These are phyloP conservation scores for Diadema setosum DNA, from an alignment of 35 echinoderm and acorn worm species.

Conservation along the genomic window DNA sequence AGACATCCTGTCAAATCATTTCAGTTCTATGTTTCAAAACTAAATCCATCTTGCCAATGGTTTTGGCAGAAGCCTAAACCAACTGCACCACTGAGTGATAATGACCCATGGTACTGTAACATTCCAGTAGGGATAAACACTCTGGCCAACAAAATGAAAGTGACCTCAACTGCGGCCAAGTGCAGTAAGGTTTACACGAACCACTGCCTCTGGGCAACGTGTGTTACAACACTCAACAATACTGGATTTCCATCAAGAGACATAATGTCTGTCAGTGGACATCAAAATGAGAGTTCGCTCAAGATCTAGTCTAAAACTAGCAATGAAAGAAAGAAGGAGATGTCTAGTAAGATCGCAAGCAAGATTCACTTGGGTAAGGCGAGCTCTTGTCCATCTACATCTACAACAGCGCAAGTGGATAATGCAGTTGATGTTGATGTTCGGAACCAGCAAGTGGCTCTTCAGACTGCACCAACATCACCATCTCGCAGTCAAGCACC, in stretches of 20 bases:
- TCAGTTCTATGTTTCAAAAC: neutral
- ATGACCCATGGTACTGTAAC: constrained; percentile 6
- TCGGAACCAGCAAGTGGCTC: neutral
- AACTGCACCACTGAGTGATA: neutral
- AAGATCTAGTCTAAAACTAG: neutral
- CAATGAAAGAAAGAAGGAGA: neutral
- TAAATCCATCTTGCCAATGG: constrained; percentile 26
- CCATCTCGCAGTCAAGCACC: neutral
- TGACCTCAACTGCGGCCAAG: neutral
- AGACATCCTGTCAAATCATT: constrained; percentile 18
- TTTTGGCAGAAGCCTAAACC: constrained; percentile 31
- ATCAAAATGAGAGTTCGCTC: neutral
- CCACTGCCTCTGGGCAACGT: constrained; percentile 36
- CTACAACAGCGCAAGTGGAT: neutral
- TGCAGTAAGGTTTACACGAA: constrained; percentile 34
- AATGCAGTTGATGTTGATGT: neutral
- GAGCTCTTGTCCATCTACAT: neutral
- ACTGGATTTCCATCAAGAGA: constrained; percentile 38
- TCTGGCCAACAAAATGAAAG: constrained; percentile 30
- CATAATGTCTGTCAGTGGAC: neutral
- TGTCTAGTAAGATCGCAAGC: neutral
- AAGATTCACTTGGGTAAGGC: neutral
- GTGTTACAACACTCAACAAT: constrained; percentile 12
- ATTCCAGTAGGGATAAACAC: neutral
- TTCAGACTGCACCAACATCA: neutral